A percentile compares a stretch with the other conserved stretches of the same genome.
phyloP scores from a whole-genome alignment of 2,797 vertebrate species.

The Calcarius lapponicus region DNA sequence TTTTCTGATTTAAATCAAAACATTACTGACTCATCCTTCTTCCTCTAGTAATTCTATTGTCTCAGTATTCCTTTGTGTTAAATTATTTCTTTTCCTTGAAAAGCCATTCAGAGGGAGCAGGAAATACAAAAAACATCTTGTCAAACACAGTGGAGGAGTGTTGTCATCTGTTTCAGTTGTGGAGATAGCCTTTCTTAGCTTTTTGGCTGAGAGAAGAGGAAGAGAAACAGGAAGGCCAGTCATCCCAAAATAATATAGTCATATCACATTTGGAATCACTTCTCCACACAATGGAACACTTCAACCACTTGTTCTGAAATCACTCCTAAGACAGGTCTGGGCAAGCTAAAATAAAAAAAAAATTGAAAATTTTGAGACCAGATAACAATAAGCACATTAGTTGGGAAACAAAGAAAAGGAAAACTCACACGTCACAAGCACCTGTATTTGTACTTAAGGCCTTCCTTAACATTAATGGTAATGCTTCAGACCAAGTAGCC shows the following conservation, averaged over 20 bases:
- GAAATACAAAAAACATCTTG: background rate
- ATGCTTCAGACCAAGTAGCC: background rate
- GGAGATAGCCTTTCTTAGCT: background rate
- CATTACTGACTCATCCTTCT: background rate
- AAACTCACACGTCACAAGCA: background rate
- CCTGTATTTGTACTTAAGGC: background rate
- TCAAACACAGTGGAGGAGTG: background rate
- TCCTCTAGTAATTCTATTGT: background rate
- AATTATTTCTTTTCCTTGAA: background rate
- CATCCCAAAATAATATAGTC: background rate
- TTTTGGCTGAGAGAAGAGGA: background rate
- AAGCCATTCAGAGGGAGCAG: background rate
- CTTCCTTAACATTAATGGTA: background rate
- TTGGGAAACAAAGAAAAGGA: background rate
- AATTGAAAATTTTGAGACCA: background rate
- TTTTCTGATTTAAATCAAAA: slow-evolving; percentile 1
- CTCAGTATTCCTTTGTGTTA: background rate
- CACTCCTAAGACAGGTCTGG: background rate
- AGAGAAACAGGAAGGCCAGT: background rate
- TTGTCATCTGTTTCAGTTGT: background rate
- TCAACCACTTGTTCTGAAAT: background rate
- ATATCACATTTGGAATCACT: background rate
- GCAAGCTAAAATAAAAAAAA: background rate
- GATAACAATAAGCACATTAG: background rate
- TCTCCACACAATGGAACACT: background rate